Percentiles rank a stretch among this genome's conserved stretches.
phyloP scores from a whole-genome alignment of 2,888 invertebrate genomes.

The Habrosyne pyritoides region DNA sequence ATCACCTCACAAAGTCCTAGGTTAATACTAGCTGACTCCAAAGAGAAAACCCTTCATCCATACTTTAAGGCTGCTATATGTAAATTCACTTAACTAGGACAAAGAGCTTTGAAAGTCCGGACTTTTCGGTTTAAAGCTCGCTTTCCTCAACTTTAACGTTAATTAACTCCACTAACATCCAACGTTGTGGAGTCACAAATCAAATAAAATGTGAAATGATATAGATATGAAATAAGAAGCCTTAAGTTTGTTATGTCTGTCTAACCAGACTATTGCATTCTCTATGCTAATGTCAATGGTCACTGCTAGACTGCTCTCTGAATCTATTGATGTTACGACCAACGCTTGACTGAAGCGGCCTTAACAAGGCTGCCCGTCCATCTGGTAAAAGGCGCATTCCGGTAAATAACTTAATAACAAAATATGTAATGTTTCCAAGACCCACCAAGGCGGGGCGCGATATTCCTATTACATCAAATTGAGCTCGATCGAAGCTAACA shows the following conservation, averaged over 20 bases:
- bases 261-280: no score
- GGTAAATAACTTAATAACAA: no score
- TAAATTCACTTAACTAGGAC: conserved; percentile 4
- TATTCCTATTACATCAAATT: background rate
- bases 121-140: background rate
- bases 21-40: background rate
- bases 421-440: background rate
- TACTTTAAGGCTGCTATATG: conserved; percentile 4
- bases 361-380: no score
- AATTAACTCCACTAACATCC: background rate
- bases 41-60: background rate
- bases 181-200: background rate
- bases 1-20: background rate
- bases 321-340: no score
- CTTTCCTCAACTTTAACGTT: background rate
- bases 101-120: conserved; percentile 6
- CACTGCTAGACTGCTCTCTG: no score
- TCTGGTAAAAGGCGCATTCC: no score
- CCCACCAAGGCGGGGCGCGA: background rate
- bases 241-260: background rate
- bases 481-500: background rate
- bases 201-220: background rate
- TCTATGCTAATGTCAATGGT: no score
- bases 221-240: conserved; percentile 3
- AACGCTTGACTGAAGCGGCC: no score